Evolutionary conservation across 2,888 invertebrate species (phyloP), one percentile per base, ranked within the genome.

Genomic region (Scaptomyza cyrtandrae): DNA sequence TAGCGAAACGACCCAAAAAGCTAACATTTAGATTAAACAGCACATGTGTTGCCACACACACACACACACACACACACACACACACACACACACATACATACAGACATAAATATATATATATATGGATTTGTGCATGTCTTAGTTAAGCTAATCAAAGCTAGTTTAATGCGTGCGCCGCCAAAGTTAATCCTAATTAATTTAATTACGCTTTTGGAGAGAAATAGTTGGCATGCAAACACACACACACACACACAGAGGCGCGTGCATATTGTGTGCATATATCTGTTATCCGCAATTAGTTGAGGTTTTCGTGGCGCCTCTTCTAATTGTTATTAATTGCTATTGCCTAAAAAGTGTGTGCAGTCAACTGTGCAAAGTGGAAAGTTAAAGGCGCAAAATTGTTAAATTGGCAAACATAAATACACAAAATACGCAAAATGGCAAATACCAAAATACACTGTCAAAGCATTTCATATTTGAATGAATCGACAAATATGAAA

Each of bases 171-270:
- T 76, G 86, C 81, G 81, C 88, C 75, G 81, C 84, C 78, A 88
- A 88, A 88, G 84, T 85, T 85, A 85, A 85, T 85, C 86, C 88
- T 88, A 85, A 85, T 85, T 85, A 88, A 85, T 88, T 86, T 85
- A 85, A 85, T 85, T 88, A 85, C 78, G 86, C 81, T 78, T 82
- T 71, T 73, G 84, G 88, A 62, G 57, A 74, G 69, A 65, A 70
- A 71, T 71, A 77, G 65, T 71, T 72, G 60, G 50, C 62, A 49
- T 39, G 49, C 54, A 60, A 29, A 61, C 37, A 53, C 27, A 29
- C n/a, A 54, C 31, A 60, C 29, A 46, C 39, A 59, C 19, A 55
- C 33, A 52, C 11, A 24, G 43, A 29, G 9, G 48, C 9, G 50
- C 11, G 19, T 24, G 19, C 19, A 19, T 5, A 58, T 10, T 39